phyloP scores from a whole-genome alignment of 2,797 vertebrate genomes.

The Mionectes olivaceus region DNA sequence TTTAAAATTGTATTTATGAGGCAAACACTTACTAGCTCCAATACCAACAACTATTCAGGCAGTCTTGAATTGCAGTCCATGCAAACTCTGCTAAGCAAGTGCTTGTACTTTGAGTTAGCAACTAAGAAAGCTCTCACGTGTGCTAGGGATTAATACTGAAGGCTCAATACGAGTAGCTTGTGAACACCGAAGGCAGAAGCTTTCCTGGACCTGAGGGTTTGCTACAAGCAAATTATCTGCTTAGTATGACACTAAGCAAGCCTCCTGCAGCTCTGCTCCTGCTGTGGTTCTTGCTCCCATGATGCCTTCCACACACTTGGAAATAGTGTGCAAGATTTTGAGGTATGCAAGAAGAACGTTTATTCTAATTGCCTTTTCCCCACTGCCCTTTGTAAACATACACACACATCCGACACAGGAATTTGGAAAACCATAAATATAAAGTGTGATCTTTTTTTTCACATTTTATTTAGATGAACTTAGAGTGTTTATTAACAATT shows the following conservation, averaged over 20 bases:
- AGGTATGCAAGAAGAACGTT: background rate
- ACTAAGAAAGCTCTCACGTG: background rate
- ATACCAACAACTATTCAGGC: background rate
- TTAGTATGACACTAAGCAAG: background rate
- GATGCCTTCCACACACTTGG: background rate
- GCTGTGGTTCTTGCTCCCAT: rapidly evolving
- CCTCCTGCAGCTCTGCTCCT: background rate
- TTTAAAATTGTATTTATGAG: background rate
- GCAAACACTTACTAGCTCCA: background rate
- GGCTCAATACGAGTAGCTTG: background rate
- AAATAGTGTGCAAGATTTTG: background rate
- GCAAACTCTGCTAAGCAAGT: background rate
- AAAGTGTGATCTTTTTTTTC: background rate
- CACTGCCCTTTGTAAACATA: background rate
- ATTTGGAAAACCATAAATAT: background rate
- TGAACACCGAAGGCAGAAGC: background rate
- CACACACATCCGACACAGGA: rapidly evolving
- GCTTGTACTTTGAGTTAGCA: background rate
- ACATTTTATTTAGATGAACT: background rate
- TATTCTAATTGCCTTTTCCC: background rate
- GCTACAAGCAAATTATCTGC: background rate
- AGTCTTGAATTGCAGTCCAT: background rate
- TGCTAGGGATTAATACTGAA: background rate
- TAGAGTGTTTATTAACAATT: background rate
- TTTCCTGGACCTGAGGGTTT: background rate